A percentile compares a stretch with the other conserved stretches of the same genome.
Evolutionary conservation across 2,888 invertebrate genomes (phyloP).

Genomic region (Mythimna vitellina): DNA sequence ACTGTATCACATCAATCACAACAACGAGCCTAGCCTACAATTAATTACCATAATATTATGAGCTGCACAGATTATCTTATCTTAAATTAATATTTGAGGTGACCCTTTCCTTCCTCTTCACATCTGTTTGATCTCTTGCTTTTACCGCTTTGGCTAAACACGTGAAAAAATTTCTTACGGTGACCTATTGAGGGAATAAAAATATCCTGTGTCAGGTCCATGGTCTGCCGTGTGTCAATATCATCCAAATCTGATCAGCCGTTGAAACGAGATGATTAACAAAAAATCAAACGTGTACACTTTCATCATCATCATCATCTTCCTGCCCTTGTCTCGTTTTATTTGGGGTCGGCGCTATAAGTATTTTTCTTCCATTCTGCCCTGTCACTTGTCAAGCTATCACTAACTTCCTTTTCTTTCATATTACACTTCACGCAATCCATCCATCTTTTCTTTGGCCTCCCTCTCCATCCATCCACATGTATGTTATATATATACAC

Average conservation of each 20-base stretch:
- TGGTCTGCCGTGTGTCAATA: background rate
- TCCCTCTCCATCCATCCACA: too few species aligned
- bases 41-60: conserved; percentile 1
- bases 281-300: background rate
- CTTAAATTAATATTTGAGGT: background rate
- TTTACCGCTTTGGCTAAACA: background rate
- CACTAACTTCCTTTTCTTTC: too few species aligned
- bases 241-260: too few species aligned
- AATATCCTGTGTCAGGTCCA: background rate
- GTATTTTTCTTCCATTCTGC: too few species aligned
- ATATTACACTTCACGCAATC: too few species aligned
- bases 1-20: conserved; percentile 12
- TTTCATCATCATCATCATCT: too few species aligned
- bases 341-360: too few species aligned
- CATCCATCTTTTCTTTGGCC: too few species aligned
- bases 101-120: background rate
- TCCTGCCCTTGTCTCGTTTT: too few species aligned
- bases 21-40: background rate
- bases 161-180: background rate
- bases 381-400: too few species aligned
- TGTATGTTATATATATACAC: too few species aligned
- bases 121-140: background rate
- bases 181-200: background rate
- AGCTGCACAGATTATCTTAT: background rate
- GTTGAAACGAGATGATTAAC: too few species aligned